Evolutionary conservation across 1,140 invertebrate species (phyloP).

Genomic region (Microplitis mediator): DNA sequence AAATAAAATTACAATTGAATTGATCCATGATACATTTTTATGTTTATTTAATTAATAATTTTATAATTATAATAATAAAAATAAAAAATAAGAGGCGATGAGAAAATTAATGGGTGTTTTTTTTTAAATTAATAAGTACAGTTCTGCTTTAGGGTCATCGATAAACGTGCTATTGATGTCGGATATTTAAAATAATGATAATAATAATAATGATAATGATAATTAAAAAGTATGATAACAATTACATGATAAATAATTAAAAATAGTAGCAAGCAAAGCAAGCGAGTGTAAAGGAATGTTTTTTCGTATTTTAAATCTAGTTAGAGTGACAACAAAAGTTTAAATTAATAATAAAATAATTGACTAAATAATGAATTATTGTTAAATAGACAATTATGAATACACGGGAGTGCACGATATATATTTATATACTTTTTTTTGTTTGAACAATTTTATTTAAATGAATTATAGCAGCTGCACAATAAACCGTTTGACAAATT

Average conservation of each 20-base stretch:
- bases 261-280: too few species aligned
- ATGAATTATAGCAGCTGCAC: background rate
- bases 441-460: too few species aligned
- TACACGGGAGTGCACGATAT: constrained; percentile 7
- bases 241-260: constrained; percentile 1
- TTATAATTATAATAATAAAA: background rate
- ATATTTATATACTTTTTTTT: too few species aligned
- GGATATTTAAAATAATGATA: too few species aligned
- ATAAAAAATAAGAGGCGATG: background rate
- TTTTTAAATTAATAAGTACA: background rate
- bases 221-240: background rate
- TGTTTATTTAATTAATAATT: background rate
- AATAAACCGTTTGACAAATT: background rate
- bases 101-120: background rate
- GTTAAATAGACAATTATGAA: constrained; percentile 7
- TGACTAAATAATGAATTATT: constrained; percentile 1
- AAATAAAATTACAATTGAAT: background rate
- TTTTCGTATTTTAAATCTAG: background rate
- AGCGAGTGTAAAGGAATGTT: constrained; percentile 30
- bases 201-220: background rate
- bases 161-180: too few species aligned
- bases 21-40: background rate
- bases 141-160: too few species aligned
- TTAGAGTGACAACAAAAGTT: background rate
- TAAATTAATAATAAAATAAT: constrained; percentile 1